Evolutionary conservation across 2,113 vertebrate genomes (phyloP).

Genomic region (Spilogale gracilis): DNA sequence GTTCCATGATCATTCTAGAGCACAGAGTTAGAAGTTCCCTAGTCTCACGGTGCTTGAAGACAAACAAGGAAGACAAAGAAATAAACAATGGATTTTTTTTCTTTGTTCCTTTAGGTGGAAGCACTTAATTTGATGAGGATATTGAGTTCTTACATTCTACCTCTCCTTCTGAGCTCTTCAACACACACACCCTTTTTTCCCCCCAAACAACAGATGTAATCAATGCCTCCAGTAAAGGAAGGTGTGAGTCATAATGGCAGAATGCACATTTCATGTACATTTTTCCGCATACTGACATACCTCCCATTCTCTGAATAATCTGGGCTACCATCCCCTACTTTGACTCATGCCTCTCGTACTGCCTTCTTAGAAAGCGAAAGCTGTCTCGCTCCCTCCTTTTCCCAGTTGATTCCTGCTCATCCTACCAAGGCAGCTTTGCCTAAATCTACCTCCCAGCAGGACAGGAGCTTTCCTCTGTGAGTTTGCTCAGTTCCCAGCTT

Average conservation of each 20-base stretch:
- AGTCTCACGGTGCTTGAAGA: neutral
- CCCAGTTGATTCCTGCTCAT: neutral
- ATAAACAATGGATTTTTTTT: neutral
- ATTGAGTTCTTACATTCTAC: neutral
- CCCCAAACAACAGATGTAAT: neutral
- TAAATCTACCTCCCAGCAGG: neutral
- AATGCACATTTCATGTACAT: neutral
- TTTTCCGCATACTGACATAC: neutral
- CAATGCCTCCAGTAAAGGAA: constrained; percentile 6
- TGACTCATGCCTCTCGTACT: neutral
- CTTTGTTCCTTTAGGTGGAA: neutral
- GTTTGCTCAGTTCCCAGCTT: neutral
- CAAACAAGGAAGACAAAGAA: neutral
- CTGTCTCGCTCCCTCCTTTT: neutral
- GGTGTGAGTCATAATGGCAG: neutral
- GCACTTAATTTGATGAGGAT: neutral
- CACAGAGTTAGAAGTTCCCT: neutral
- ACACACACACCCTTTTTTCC: neutral
- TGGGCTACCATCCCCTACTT: fast-evolving
- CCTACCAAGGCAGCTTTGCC: neutral
- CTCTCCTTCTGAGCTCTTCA: neutral
- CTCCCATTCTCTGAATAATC: constrained; percentile 7
- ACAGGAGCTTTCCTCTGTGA: neutral
- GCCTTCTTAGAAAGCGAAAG: neutral
- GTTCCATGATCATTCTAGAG: neutral